Evolutionary conservation across 2,113 vertebrate genomes (phyloP), one percentile per base, ranked within the genome.

Genomic region (Saccopteryx leptura): DNA sequence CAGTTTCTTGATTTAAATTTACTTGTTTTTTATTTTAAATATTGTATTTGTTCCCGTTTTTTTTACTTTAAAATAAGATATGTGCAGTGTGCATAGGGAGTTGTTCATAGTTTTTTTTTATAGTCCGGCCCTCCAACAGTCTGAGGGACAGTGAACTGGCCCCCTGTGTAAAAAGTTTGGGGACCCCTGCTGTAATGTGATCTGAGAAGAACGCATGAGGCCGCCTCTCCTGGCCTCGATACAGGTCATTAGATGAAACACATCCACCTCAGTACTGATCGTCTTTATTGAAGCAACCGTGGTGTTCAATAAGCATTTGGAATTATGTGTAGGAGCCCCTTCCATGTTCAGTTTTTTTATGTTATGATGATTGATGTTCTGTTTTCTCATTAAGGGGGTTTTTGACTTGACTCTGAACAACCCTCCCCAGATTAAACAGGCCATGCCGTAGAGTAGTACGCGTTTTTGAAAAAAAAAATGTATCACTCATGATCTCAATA

Each of bases 301-400:
- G 68, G 9, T 60, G 9, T 52, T 85, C n/a, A 33, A 68, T 80
- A 92, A 84, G 58, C 61, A 80, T 72, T 68, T n/a, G 18, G 12
- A 75, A 54, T 85, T 90, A 91, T 83, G 65, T 80, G 74, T 18
- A 11, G 50, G 50, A n/a, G 39, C 1, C 14, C 13, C n/a, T 13
- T 17, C 48, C 19, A n/a, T 61, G 11, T 65, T 75, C 48, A 88
- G 24, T 94, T 80, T 94, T 80, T 92, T 83, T 84, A 79, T 76
- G 61, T 24, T 94, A 28, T 61, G n/a, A 31, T 78, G n/a, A 92
- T 85, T 60, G 86, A 63, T 88, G 80, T 10, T 52, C 7, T 82
- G n/a, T 93, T 92, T 96, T 84, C 60, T 90, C 75, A 69, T 84
- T 74, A 89, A 84, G 23, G 31, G 26, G 23, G 26, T 93, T 96